Percentiles rank a stretch among this genome's conserved stretches.
phyloP scores from a whole-genome alignment of 1,140 invertebrate genomes.

The Brachionus angularis region DNA sequence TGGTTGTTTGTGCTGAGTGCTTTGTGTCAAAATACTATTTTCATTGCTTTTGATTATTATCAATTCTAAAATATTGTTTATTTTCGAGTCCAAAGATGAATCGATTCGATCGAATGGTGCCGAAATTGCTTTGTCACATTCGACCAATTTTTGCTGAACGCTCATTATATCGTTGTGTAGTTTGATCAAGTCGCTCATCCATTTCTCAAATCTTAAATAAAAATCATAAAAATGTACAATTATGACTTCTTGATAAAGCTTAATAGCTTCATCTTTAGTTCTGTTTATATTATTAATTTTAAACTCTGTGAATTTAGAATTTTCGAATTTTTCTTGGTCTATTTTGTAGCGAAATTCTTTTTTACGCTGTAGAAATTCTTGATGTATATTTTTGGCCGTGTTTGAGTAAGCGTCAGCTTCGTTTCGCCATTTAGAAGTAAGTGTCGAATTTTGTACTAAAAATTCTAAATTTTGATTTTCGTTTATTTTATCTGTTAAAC shows the following conservation, averaged over 20 bases:
- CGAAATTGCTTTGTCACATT: slow-evolving; percentile 33
- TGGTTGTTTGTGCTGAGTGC: too few relatives aligned
- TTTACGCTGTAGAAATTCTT: slow-evolving; percentile 18
- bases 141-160: slow-evolving; percentile 29
- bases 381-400: slow-evolving; percentile 12
- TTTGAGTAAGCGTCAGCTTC: slow-evolving; percentile 1
- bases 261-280: slow-evolving; percentile 30
- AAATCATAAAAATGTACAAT: slow-evolving; percentile 39
- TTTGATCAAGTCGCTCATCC: slow-evolving; percentile 44
- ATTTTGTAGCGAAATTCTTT: slow-evolving; percentile 8
- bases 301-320: slow-evolving; percentile 41
- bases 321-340: slow-evolving; percentile 39
- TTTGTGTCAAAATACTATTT: too few relatives aligned
- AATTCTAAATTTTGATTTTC: slow-evolving; percentile 38
- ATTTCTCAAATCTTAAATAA: slow-evolving; percentile 44
- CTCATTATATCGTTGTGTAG: slow-evolving; percentile 40
- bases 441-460: slow-evolving; percentile 33
- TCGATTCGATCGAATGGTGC: slow-evolving; percentile 31
- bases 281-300: slow-evolving; percentile 35
- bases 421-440: slow-evolving; percentile 11
- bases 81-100: not conserved
- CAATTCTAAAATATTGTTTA: not conserved
- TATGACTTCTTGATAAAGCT: slow-evolving; percentile 39
- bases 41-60: too few relatives aligned
- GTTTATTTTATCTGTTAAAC: slow-evolving; percentile 16